Percentiles rank a stretch among this genome's conserved stretches.
Evolutionary conservation across 2,888 invertebrate species (phyloP).

Genomic region (Arge pagana): DNA sequence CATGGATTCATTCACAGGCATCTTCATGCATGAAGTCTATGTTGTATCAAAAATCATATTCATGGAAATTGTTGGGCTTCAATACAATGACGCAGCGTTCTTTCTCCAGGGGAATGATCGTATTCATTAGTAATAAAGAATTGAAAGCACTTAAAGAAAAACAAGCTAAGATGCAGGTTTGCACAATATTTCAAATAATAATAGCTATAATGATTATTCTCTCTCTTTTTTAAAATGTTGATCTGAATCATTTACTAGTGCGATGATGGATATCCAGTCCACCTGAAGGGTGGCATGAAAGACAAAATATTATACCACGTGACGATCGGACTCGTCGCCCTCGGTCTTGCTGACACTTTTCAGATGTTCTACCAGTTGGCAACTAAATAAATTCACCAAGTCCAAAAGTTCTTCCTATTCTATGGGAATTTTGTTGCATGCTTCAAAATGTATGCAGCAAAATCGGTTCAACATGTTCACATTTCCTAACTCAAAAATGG

Average conservation of each 20-base stretch:
- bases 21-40: too few relatives aligned
- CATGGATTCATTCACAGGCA: too few relatives aligned
- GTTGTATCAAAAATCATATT: too few relatives aligned
- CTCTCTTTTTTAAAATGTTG: not conserved
- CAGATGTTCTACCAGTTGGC: not conserved
- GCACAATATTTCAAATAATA: not conserved
- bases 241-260: constrained; percentile 59
- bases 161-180: constrained; percentile 46
- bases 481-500: too few relatives aligned
- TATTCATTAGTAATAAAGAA: too few relatives aligned
- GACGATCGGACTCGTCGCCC: constrained; percentile 4
- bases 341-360: constrained; percentile 13
- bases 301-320: constrained; percentile 57
- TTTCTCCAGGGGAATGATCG: too few relatives aligned
- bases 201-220: not conserved
- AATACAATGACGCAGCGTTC: too few relatives aligned
- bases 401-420: too few relatives aligned
- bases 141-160: constrained; percentile 36
- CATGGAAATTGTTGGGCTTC: too few relatives aligned
- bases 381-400: not conserved
- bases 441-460: too few relatives aligned
- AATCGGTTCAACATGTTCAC: too few relatives aligned
- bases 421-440: too few relatives aligned
- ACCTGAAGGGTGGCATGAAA: constrained; percentile 64
- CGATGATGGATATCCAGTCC: constrained; percentile 65